A percentile compares a stretch with the other conserved stretches of the same genome.
Evolutionary conservation across 2,113 vertebrate genomes (phyloP).

Genomic region (Poeciliopsis prolifica): DNA sequence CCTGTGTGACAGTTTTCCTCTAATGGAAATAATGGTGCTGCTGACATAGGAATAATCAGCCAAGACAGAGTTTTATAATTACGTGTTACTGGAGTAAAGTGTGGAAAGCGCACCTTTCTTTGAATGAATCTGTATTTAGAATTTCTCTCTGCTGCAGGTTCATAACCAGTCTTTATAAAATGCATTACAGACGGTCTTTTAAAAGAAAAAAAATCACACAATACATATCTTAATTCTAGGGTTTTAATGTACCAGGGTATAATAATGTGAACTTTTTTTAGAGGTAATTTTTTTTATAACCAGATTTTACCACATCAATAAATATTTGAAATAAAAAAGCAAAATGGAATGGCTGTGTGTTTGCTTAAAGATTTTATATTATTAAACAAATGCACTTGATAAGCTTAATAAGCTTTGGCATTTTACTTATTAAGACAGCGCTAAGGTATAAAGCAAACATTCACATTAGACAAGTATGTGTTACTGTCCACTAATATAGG

Average conservation of each 20-base stretch:
- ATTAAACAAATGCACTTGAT: too few species aligned
- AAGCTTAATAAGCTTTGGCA: background rate
- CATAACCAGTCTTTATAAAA: background rate
- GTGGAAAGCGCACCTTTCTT: background rate
- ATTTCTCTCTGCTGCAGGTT: background rate
- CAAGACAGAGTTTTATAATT: constrained; percentile 25
- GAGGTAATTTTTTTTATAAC: background rate
- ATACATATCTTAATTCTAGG: background rate
- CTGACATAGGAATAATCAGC: constrained; percentile 47
- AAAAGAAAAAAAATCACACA: background rate
- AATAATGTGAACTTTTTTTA: too few species aligned
- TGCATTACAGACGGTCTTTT: background rate
- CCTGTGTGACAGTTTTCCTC: constrained; percentile 45
- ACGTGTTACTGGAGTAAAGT: constrained; percentile 21
- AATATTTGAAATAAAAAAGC: background rate
- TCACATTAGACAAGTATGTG: too few species aligned
- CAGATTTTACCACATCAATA: background rate
- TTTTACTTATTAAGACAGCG: background rate
- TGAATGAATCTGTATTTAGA: background rate
- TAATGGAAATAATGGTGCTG: constrained; percentile 46
- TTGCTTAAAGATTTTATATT: background rate
- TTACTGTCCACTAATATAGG: too few species aligned
- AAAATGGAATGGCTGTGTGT: background rate
- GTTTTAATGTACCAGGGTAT: background rate
- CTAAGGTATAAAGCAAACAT: too few species aligned